Percentiles rank a stretch among this genome's conserved stretches.
Conservation (phyloP, 2,113 vertebrate species). For the Montifringilla adamsi region DNA sequence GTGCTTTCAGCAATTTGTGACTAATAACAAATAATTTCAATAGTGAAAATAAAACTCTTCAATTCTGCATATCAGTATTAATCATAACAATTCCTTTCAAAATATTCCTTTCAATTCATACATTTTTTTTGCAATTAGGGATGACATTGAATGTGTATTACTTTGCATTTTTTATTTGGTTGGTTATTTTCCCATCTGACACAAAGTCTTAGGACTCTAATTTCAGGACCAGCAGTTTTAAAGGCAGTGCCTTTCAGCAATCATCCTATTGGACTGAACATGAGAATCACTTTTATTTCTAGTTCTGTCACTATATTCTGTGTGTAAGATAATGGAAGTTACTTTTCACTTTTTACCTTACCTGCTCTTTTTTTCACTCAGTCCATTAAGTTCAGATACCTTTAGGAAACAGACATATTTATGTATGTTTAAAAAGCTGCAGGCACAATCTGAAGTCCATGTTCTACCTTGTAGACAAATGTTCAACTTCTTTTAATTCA, state of each 20-base stretch:
- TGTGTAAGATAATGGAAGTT: not conserved
- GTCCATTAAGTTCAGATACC: not conserved
- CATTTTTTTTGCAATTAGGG: not conserved
- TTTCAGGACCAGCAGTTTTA: not conserved
- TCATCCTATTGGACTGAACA: not conserved
- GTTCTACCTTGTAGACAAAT: not conserved
- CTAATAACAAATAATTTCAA: not conserved
- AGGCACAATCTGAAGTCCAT: not conserved
- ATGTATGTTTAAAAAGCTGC: not conserved
- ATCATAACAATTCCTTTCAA: not conserved
- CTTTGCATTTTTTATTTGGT: not conserved
- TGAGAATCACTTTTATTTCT: not conserved
- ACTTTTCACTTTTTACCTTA: not conserved
- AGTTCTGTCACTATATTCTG: not conserved
- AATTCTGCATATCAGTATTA: not conserved
- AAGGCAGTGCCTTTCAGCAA: not conserved
- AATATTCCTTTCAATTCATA: not conserved
- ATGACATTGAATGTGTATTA: fast-evolving
- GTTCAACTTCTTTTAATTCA: not conserved
- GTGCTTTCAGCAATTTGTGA: not conserved
- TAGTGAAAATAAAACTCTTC: not conserved
- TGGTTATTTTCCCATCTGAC: not conserved
- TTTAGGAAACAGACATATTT: not conserved
- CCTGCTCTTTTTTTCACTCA: not conserved
- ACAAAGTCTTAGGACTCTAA: not conserved